Percentiles rank a stretch among this genome's conserved stretches.
phyloP scores from a whole-genome alignment of 2,888 invertebrate species.

The Galerucella pusilla region DNA sequence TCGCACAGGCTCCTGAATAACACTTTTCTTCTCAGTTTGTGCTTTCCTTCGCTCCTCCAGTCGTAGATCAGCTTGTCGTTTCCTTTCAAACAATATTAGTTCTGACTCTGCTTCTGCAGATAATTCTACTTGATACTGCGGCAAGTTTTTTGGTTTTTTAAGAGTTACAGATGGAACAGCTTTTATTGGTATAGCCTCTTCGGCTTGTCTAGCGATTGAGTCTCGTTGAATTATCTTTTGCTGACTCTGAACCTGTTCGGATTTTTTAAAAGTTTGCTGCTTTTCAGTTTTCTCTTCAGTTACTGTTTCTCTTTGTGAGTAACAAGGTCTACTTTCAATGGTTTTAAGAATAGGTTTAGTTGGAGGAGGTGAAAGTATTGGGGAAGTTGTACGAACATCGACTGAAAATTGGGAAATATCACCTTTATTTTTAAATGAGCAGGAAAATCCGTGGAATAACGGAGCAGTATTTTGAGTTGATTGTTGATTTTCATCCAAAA shows the following conservation, averaged over 20 bases:
- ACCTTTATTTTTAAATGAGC: slow-evolving; percentile 57
- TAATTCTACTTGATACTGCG: slow-evolving; percentile 74
- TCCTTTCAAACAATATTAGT: slow-evolving; percentile 52
- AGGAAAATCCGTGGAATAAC: slow-evolving; percentile 57
- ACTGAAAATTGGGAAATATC: slow-evolving; percentile 57
- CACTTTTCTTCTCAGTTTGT: slow-evolving; percentile 9
- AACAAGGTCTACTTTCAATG: slow-evolving; percentile 48
- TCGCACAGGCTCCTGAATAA: slow-evolving; percentile 32
- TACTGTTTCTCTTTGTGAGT: slow-evolving; percentile 49
- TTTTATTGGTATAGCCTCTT: slow-evolving; percentile 56
- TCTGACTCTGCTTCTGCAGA: slow-evolving; percentile 56
- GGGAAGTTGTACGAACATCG: slow-evolving; percentile 56
- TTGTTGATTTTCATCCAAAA: slow-evolving; percentile 35
- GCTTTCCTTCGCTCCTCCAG: slow-evolving; percentile 41
- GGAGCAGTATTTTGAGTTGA: slow-evolving; percentile 48
- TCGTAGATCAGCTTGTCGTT: slow-evolving; percentile 49
- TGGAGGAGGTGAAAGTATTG: slow-evolving; percentile 50
- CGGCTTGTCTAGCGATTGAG: slow-evolving; percentile 53
- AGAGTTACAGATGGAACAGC: slow-evolving; percentile 59
- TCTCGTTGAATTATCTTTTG: slow-evolving; percentile 34
- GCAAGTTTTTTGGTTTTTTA: slow-evolving; percentile 73
- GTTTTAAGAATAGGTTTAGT: slow-evolving; percentile 47
- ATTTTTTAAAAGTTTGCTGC: slow-evolving; percentile 43
- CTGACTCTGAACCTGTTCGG: slow-evolving; percentile 39
- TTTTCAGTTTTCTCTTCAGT: slow-evolving; percentile 51